A percentile compares a stretch with the other conserved stretches of the same genome.
Evolutionary conservation across 2,113 vertebrate genomes (phyloP).

Genomic region (Oreochromis aureus): DNA sequence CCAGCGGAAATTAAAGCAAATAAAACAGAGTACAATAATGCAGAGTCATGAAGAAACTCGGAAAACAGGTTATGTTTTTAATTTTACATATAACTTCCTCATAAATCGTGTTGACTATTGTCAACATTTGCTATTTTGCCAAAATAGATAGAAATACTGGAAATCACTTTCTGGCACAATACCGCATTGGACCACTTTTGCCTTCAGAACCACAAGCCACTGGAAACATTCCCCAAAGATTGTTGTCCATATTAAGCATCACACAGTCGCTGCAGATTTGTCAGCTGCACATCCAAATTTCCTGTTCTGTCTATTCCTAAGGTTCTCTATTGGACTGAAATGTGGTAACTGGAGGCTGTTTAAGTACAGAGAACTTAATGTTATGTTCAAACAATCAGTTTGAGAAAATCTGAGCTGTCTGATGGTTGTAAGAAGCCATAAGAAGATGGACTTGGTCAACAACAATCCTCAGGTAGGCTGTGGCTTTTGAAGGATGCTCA

Average conservation of each 20-base stretch:
- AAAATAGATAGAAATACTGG: background rate
- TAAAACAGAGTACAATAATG: background rate
- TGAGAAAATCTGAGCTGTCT: background rate
- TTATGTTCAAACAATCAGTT: background rate
- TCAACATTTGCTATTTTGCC: background rate
- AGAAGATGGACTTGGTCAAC: background rate
- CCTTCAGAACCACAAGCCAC: background rate
- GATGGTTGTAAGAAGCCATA: background rate
- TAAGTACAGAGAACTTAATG: background rate
- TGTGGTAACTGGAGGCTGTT: background rate
- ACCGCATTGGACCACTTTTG: background rate
- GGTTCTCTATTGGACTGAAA: background rate
- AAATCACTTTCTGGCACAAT: background rate
- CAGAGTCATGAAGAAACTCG: background rate
- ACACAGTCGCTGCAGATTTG: too few relatives aligned
- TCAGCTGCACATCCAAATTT: background rate
- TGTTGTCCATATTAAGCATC: background rate
- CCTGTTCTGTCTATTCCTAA: background rate
- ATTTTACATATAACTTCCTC: background rate
- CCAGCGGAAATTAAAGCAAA: background rate
- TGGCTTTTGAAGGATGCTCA: too few relatives aligned
- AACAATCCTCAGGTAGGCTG: background rate
- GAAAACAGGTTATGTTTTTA: background rate
- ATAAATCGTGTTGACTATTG: background rate
- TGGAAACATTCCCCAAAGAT: background rate